phyloP scores from a whole-genome alignment of 2,888 invertebrate species.

The Drosophila gaucha region DNA sequence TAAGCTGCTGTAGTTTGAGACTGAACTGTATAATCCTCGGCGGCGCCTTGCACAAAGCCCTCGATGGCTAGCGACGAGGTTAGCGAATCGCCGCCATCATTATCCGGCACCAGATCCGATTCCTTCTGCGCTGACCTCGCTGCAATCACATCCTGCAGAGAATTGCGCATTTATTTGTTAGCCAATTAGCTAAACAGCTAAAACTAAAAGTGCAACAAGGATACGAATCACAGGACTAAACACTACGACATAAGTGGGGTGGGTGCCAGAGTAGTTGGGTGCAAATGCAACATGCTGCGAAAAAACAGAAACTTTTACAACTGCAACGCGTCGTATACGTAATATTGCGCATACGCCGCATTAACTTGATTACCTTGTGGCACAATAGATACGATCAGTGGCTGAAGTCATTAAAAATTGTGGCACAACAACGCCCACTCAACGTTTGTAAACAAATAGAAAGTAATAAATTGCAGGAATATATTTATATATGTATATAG shows the following conservation, averaged over 20 bases:
- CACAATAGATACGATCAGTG: conserved; percentile 21
- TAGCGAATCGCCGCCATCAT: conserved; percentile 76
- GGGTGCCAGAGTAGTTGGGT: neutral
- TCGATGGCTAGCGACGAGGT: conserved; percentile 84
- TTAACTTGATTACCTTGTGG: conserved; percentile 10
- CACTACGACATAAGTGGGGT: conserved; percentile 41
- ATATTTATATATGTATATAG: conserved; percentile 9
- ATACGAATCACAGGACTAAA: conserved; percentile 38
- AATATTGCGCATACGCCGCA: conserved; percentile 38
- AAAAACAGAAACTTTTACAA: neutral
- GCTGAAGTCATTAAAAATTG: conserved; percentile 41
- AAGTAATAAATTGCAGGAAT: conserved; percentile 35
- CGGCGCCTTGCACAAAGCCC: conserved; percentile 83
- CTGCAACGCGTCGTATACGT: conserved; percentile 19
- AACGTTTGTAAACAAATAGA: conserved; percentile 20
- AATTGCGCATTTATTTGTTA: conserved; percentile 47
- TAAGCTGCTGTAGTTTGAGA: conserved; percentile 84
- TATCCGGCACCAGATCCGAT: conserved; percentile 34
- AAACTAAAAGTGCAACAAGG: conserved; percentile 30
- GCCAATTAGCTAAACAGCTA: neutral
- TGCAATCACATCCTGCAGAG: conserved; percentile 68
- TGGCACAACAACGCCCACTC: conserved; percentile 34
- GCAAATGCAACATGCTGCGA: neutral
- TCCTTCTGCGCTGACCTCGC: conserved; percentile 2
- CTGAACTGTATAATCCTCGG: conserved; percentile 85